Evolutionary conservation across 2,888 invertebrate species (phyloP), one percentile per base, ranked within the genome.

Genomic region (Leucophenga montana): DNA sequence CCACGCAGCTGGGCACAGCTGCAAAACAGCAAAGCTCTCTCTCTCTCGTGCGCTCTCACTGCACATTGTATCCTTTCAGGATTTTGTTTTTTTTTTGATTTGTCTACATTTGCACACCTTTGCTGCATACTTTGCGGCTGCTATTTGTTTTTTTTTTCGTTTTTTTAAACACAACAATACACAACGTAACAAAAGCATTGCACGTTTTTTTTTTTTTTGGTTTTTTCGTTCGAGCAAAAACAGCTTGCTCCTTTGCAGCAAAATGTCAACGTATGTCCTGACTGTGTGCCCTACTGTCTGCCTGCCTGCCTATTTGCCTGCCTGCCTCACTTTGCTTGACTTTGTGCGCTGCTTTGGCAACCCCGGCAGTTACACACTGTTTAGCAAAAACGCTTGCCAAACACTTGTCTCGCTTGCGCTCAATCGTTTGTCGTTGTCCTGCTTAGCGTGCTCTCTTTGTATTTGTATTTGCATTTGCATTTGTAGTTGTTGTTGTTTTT

Each of bases 351-450:
- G 59, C 68, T 65, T 64, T 83, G 82, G 83, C 83, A 79, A 83
- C 83, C 84, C 80, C 82, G 79, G 80, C 82, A 84, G 83, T 83
- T 83, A 83, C 83, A 83, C 84, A 83, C 83, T 82, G 82, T 80
- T 84, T 83, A 83, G 81, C 83, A 83, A 81, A 84, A 82, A 79
- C 81, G 82, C 77, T 84, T 84, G 84, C 84, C 83, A 83, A 16
- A 22, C 76, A 77, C 64, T 39, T 57, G 46, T 54, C 57, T 27
- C 56, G 20, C 68, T 39, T 39, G 39, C 39, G 8, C 11, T 39
- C 39, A 39, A 65, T 50, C 27, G n/a, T 62, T 33, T 62, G 39
- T 39, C 39, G 9, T 11, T 39, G 9, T 39, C 39, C 39, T 11
- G 8, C 39, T 39, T n/a, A n/a, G n/a, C 33, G 11, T 39, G 8